These are phyloP conservation scores for Scaeva pyrastri DNA, from an alignment of 2,888 invertebrate genomes.

Conservation along the genomic window DNA sequence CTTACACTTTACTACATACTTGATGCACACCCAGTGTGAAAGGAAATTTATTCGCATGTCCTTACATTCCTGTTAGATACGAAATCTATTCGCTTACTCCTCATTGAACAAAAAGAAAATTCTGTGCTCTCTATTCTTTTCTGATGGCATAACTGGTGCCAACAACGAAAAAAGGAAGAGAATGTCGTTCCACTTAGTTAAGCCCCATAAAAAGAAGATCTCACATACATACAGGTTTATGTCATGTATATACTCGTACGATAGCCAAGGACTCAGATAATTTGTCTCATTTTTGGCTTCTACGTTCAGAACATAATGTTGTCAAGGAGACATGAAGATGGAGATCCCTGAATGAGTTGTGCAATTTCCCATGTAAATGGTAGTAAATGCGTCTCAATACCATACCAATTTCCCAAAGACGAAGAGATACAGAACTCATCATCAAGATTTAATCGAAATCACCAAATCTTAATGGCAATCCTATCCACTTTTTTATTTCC, in stretches of 20 bases:
- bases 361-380: slow-evolving; percentile 71
- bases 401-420: slow-evolving; percentile 46
- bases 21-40: slow-evolving; percentile 30
- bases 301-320: slow-evolving; percentile 19
- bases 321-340: slow-evolving; percentile 33
- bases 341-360: slow-evolving; percentile 70
- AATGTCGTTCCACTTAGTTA: slow-evolving; percentile 70
- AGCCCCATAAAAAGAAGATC: slow-evolving; percentile 56
- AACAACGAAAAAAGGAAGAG: slow-evolving; percentile 44
- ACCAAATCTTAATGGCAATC: slow-evolving; percentile 75
- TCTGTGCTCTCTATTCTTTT: slow-evolving; percentile 43
- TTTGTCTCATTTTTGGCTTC: slow-evolving; percentile 64
- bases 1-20: slow-evolving; percentile 76
- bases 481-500: slow-evolving; percentile 51
- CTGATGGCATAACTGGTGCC: slow-evolving; percentile 32
- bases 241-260: slow-evolving; percentile 23
- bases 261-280: slow-evolving; percentile 55
- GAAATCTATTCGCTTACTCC: slow-evolving; percentile 44
- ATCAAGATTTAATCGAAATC: slow-evolving; percentile 73
- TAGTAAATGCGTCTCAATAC: slow-evolving; percentile 48
- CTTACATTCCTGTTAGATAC: slow-evolving; percentile 66
- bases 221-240: neutral
- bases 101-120: slow-evolving; percentile 62
- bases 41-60: slow-evolving; percentile 70
- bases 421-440: slow-evolving; percentile 58